Percentiles rank a stretch among this genome's conserved stretches.
These are phyloP conservation scores for Drosophila subsilvestris DNA, from an alignment of 2,888 invertebrate species.

Conservation along the genomic window DNA sequence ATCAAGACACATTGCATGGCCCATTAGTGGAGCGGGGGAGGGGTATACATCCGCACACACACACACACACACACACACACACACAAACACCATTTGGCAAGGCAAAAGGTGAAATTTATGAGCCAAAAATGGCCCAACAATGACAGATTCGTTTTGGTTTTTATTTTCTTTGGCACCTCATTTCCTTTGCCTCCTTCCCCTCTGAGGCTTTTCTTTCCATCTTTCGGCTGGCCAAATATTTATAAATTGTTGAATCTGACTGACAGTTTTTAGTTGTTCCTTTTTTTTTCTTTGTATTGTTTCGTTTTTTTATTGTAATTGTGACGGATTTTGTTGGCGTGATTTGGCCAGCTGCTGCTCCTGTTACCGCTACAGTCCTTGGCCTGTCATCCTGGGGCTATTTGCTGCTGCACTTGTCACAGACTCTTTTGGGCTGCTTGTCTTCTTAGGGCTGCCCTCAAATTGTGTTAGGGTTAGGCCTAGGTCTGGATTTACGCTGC, in stretches of 20 bases:
- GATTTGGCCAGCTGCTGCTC: constrained; percentile 47
- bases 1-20: constrained; percentile 77
- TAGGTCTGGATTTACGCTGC: constrained; percentile 58
- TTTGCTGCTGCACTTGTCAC: constrained; percentile 75
- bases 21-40: constrained; percentile 49
- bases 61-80: no score
- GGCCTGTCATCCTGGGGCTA: constrained; percentile 56
- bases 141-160: constrained; percentile 79
- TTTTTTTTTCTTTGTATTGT: background rate
- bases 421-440: constrained; percentile 50
- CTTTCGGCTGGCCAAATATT: constrained; percentile 77
- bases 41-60: constrained; percentile 5
- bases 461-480: constrained; percentile 75
- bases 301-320: constrained; percentile 37
- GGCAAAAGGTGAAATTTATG: constrained; percentile 52
- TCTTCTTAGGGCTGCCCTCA: constrained; percentile 68
- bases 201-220: background rate
- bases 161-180: constrained; percentile 57
- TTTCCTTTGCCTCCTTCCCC: constrained; percentile 38
- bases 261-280: constrained; percentile 45
- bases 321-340: constrained; percentile 60
- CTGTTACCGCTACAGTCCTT: background rate
- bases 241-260: constrained; percentile 77
- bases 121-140: constrained; percentile 61
- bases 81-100: constrained; percentile 48